Evolutionary conservation across 1,140 invertebrate species (phyloP), one percentile per base, ranked within the genome.

Genomic region (Pomacea maculata): DNA sequence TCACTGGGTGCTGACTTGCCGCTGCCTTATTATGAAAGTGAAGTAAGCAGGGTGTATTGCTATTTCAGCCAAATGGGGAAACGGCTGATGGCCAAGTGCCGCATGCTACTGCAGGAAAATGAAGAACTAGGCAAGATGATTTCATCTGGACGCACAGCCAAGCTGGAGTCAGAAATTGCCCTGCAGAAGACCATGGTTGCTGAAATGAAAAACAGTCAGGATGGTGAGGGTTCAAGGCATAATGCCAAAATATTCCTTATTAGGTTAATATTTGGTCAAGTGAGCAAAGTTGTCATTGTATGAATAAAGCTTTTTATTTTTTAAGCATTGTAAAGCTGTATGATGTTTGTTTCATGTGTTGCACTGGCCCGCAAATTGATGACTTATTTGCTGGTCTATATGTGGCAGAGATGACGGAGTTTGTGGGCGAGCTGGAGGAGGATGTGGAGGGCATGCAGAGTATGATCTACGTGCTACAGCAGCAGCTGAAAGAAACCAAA

Each of bases 401-500:
- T 86, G 90, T 93, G 89, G 88, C 92, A 97, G 97, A 99, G 92
- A 91, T 98, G 85, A 97, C 99, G 88, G 97, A 98, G 88, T 96
- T 99, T 90, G 93, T 99, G 54, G 95, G 97, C 91, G 98, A 99
- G 89, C 91, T 99, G 75, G 98, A 99, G 87, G 97, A 98, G 91
- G 97, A 99, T 91, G 96, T 99, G 19, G 98, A 99, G 92, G 97
- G 97, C 10, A 98, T 99, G 97, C 97, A 99, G 92, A 97, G 96
- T 88, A 99, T 97, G 79, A 98, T 99, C 86, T 95, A 96, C 89
- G 96, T 96, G 91, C 93, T 99, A 76, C 97, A 99, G 89, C 96
- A 97, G 89, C 97, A 99, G 90, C 90, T 99, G 8, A 89, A 89
- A 73, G 90, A 91, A 70, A 81, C 89, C 21, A 88, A 88, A 70